phyloP scores from a whole-genome alignment of 2,888 invertebrate species.

The Tetranychus piercei region DNA sequence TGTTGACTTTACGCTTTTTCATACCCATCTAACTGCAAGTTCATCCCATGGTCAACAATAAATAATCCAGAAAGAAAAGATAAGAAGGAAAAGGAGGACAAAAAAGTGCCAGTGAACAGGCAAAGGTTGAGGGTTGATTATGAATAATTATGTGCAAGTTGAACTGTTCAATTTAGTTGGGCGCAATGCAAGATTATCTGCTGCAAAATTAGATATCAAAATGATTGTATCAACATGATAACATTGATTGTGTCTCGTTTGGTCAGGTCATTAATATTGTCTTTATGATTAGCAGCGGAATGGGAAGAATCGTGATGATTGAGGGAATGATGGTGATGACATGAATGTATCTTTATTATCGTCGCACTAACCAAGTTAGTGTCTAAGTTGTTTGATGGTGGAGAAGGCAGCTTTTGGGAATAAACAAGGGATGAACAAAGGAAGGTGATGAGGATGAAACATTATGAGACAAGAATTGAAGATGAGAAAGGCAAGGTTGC shows the following conservation, averaged over 20 bases:
- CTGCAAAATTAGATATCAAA: background rate
- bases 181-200: no score
- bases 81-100: no score
- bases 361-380: background rate
- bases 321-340: background rate
- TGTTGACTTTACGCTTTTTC: no score
- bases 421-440: background rate
- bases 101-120: no score
- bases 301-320: background rate
- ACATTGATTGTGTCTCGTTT: background rate
- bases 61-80: no score
- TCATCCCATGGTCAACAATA: no score
- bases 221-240: background rate
- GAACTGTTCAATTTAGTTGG: background rate
- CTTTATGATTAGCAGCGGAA: background rate
- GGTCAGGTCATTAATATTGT: no score
- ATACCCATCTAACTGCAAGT: no score
- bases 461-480: conserved; percentile 13
- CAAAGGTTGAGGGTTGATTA: background rate
- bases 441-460: background rate
- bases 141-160: background rate
- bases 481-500: background rate
- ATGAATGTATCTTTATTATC: background rate
- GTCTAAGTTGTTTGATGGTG: background rate
- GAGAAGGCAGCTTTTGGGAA: background rate